Evolutionary conservation across 2,113 vertebrate genomes (phyloP).

Genomic region (Eulemur rufifrons): DNA sequence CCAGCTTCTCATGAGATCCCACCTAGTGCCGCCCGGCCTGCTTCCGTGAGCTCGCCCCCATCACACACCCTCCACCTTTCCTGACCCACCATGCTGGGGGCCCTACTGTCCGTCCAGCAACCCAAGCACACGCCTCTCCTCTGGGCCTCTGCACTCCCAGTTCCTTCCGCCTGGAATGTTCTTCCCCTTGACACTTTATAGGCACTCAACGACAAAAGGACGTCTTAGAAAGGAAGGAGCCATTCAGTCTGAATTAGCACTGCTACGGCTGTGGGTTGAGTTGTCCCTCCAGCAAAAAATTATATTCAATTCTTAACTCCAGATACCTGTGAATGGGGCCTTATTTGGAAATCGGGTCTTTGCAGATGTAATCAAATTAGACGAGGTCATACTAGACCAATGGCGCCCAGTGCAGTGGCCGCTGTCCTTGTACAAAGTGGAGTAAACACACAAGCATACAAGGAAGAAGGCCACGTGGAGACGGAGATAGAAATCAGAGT

Average conservation of each 20-base stretch:
- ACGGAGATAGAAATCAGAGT: rapidly evolving
- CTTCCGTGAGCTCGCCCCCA: rapidly evolving
- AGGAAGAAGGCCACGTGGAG: not conserved
- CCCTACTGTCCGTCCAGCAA: not conserved
- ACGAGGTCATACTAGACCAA: not conserved
- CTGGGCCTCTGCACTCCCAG: not conserved
- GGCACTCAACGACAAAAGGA: not conserved
- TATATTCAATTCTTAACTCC: not conserved
- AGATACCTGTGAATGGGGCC: too few relatives aligned
- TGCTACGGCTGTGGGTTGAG: not conserved
- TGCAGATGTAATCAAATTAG: not conserved
- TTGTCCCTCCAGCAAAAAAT: not conserved
- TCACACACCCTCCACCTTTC: rapidly evolving
- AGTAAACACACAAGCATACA: not conserved
- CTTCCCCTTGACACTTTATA: not conserved
- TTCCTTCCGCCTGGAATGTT: not conserved
- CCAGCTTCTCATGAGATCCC: not conserved
- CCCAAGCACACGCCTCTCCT: not conserved
- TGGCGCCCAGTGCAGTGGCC: not conserved
- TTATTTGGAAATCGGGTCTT: not conserved
- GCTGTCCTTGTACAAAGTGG: not conserved
- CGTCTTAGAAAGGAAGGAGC: not conserved
- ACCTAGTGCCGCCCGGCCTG: rapidly evolving
- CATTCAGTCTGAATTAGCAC: not conserved
- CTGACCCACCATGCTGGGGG: not conserved